These are phyloP conservation scores for Cochlearius cochlearius DNA, from an alignment of 2,113 vertebrate species.

Conservation along the genomic window DNA sequence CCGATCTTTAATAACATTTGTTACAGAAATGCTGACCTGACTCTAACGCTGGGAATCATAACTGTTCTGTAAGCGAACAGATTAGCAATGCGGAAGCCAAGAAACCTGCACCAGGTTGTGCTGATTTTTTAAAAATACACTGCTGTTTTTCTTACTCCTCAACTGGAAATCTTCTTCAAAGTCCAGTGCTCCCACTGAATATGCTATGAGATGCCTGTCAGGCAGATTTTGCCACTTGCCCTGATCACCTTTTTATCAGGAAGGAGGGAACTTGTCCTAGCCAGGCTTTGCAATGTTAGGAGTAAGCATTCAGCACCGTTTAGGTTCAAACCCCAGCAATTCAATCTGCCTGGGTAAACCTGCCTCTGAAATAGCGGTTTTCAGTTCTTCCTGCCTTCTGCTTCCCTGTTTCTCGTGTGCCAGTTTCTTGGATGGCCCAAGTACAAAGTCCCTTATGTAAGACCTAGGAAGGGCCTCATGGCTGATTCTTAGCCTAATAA, in stretches of 20 bases:
- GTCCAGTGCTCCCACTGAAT: background rate
- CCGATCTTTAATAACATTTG: background rate
- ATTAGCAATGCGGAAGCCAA: background rate
- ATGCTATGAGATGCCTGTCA: background rate
- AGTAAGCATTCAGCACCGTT: background rate
- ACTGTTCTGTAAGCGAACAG: background rate
- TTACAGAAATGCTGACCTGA: slow-evolving; percentile 31
- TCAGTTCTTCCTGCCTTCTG: background rate
- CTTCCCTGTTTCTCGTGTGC: background rate
- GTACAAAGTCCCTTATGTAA: background rate
- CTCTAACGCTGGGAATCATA: slow-evolving; percentile 12
- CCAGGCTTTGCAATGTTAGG: background rate
- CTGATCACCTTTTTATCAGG: background rate
- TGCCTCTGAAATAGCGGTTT: background rate
- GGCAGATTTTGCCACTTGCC: background rate
- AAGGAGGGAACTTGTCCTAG: background rate
- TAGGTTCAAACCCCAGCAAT: background rate
- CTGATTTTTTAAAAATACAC: background rate
- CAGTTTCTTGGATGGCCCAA: background rate
- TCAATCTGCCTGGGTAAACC: background rate
- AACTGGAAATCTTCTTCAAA: background rate
- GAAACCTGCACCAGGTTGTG: background rate
- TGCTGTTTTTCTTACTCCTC: background rate
- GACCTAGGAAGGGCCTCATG: background rate
- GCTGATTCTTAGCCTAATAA: background rate